Evolutionary conservation across 2,113 vertebrate species (phyloP).

Genomic region (Microcebus murinus): DNA sequence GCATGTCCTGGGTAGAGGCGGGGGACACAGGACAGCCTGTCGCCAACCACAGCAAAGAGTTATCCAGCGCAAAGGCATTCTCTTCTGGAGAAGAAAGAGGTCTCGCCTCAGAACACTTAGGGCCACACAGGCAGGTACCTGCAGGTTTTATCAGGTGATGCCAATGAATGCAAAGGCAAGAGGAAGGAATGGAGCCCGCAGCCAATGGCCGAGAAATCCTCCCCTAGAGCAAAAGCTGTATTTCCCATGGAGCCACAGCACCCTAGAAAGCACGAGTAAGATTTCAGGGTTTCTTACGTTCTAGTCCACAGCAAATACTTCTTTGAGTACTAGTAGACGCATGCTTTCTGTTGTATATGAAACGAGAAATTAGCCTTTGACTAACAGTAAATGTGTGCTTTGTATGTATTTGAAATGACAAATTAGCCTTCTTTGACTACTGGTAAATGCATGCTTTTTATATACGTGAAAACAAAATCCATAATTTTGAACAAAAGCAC

Average conservation of each 20-base stretch:
- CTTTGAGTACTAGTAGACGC: accelerated
- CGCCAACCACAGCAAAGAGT: too few species aligned
- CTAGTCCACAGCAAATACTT: background rate
- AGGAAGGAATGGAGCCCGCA: accelerated
- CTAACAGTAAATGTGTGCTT: accelerated
- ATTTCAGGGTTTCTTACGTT: too few species aligned
- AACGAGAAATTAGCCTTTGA: too few species aligned
- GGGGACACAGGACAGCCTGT: background rate
- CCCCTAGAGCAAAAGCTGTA: too few species aligned
- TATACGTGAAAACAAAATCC: background rate
- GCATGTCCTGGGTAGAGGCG: accelerated
- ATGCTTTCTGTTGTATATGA: too few species aligned
- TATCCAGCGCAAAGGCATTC: accelerated
- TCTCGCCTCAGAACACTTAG: too few species aligned
- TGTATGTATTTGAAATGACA: too few species aligned
- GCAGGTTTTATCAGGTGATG: background rate
- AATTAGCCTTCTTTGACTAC: background rate
- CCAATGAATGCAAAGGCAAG: accelerated
- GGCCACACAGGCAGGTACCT: accelerated
- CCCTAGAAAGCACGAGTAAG: accelerated
- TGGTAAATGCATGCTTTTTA: accelerated
- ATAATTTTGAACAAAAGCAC: background rate
- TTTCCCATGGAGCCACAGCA: accelerated
- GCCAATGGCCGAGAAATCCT: accelerated
- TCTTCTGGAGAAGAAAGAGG: background rate